A percentile compares a stretch with the other conserved stretches of the same genome.
phyloP scores from a whole-genome alignment of 2,888 invertebrate genomes.

The Electrophaes corylata region DNA sequence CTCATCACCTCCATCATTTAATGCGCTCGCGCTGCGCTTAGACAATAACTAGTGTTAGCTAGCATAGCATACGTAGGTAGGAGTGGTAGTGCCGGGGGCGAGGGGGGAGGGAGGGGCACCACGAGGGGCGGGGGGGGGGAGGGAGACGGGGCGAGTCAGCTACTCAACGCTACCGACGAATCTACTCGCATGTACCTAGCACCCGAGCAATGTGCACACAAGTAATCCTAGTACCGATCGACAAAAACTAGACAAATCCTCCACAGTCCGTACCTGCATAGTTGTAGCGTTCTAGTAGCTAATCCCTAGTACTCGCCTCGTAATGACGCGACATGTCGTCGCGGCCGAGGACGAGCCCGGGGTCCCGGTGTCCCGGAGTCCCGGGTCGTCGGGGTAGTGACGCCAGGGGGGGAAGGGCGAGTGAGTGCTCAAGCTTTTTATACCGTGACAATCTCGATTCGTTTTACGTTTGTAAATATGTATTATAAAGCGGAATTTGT shows the following conservation, averaged over 20 bases:
- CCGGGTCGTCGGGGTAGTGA: slow-evolving; percentile 4
- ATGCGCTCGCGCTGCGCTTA: slow-evolving; percentile 58
- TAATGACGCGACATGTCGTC: no score
- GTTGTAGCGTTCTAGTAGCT: slow-evolving; percentile 1
- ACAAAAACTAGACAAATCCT: no score
- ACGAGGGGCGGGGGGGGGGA: slow-evolving; percentile 11
- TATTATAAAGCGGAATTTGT: slow-evolving; percentile 83
- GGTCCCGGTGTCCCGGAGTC: neutral
- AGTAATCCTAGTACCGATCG: neutral
- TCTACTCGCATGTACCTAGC: no score
- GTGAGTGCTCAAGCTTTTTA: slow-evolving; percentile 76
- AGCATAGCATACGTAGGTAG: no score
- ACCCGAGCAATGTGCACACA: neutral
- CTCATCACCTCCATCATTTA: slow-evolving; percentile 95
- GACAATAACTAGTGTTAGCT: slow-evolving; percentile 67
- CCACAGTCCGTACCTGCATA: no score
- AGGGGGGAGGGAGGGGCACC: slow-evolving; percentile 6
- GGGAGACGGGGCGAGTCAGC: slow-evolving; percentile 13
- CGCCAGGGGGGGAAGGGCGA: slow-evolving; percentile 6
- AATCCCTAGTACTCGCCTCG: neutral
- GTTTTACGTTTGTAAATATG: slow-evolving; percentile 84
- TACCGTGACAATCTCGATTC: slow-evolving; percentile 77
- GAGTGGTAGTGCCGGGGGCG: slow-evolving; percentile 21
- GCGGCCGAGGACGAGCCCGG: neutral
- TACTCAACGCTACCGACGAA: neutral